phyloP scores from a whole-genome alignment of 2,888 invertebrate genomes.

The Noctua janthe region DNA sequence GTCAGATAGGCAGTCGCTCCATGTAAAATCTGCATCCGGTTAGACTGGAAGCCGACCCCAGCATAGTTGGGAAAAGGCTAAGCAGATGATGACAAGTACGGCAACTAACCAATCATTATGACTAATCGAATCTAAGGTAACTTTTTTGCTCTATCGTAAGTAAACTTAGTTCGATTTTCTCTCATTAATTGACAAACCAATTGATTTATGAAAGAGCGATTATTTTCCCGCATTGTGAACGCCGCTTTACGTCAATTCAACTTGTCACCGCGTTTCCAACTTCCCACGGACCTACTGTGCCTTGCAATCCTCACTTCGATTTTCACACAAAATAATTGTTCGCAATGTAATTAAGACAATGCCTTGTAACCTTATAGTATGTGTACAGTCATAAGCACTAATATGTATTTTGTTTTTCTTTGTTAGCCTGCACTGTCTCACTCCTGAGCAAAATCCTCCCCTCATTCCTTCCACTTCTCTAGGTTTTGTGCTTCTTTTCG shows the following conservation, averaged over 20 bases:
- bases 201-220: not conserved
- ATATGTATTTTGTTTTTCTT: not conserved
- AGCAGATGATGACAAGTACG: not conserved
- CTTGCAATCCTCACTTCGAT: slow-evolving; percentile 49
- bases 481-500: not conserved
- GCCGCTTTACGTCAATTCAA: slow-evolving; percentile 33
- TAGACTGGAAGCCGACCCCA: too few species aligned
- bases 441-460: not conserved
- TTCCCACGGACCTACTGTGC: slow-evolving; percentile 50
- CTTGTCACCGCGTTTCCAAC: slow-evolving; percentile 20
- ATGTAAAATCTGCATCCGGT: too few species aligned
- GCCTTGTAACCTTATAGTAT: slow-evolving; percentile 22
- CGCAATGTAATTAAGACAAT: slow-evolving; percentile 48
- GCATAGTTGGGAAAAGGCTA: too few species aligned
- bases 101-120: too few species aligned
- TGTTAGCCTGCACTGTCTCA: not conserved
- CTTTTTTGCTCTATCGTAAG: too few species aligned
- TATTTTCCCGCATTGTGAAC: slow-evolving; percentile 14
- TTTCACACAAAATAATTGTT: slow-evolving; percentile 59
- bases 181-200: slow-evolving; percentile 17
- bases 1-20: too few species aligned
- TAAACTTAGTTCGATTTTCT: not conserved
- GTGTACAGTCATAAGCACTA: not conserved
- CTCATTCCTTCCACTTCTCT: not conserved
- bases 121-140: too few species aligned